Evolutionary conservation across 2,888 invertebrate genomes (phyloP), one percentile per base, ranked within the genome.

Genomic region (Synergus japonicus): DNA sequence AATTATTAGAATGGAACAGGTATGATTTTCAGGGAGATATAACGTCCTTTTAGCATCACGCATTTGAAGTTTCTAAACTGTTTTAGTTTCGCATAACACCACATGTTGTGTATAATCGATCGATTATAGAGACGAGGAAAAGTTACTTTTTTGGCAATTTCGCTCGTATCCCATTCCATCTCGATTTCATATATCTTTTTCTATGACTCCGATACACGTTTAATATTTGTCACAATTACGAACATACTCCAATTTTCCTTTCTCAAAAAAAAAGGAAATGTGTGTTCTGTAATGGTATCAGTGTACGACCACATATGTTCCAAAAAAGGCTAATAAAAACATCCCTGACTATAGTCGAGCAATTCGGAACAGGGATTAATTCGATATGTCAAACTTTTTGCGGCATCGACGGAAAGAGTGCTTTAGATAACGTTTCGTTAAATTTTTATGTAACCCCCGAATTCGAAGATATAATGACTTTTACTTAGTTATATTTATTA

Each of bases 311-410:
- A 46, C 18, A 43, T 67, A 43, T 64, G 64, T 67, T 43, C 67
- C 12, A 10, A 66, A 67, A 67, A 67, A 67, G 12, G 46, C 29
- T 54, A 54, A 18, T 15, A 37, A 54, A 69, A 49, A 49, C 5
- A 49, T 49, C 46, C 15, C 7, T 10, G 67, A 10, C 46, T 69
- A 12, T 10, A 69, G 69, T 46, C 46, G 69, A 46, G 69, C 49
- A 69, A 49, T 69, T 46, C 44, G 13, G 22, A 37, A 69, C 46
- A 7, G n/a, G 15, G 69, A 69, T 69, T 69, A 49, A 69, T 69
- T 69, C n/a, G 15, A 37, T 49, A 69, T 37, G 69, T 49, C 69
- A 69, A 46, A 69, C 49, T 67, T 67, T 67, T 46, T 67, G 67
- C 18, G 22, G 13, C 8, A 22, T 67, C 67, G 46, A 46, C 22